Conservation (phyloP, 1,140 invertebrate genomes). For the Drosophila takahashii region DNA sequence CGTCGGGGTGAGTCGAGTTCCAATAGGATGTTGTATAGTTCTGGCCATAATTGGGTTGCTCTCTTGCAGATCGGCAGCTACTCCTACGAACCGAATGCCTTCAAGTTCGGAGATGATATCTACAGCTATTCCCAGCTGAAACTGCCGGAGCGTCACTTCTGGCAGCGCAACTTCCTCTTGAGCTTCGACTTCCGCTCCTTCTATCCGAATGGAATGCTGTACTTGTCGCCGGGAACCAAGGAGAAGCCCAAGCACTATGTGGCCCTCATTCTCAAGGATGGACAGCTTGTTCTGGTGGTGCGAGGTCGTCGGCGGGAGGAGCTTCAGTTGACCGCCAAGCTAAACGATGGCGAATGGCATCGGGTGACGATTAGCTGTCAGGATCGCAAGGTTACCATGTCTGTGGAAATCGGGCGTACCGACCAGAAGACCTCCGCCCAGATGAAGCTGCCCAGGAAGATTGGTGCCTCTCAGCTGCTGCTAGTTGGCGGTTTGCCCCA, state of each 20-base stretch:
- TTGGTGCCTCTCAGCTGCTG: constrained; percentile 89
- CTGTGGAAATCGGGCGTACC: constrained; percentile 88
- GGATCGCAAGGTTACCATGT: constrained; percentile 88
- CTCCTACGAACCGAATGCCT: constrained; percentile 91
- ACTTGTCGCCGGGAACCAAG: constrained; percentile 89
- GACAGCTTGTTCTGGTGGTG: constrained; percentile 89
- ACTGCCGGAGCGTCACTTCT: constrained; percentile 87
- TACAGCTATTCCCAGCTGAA: constrained; percentile 91
- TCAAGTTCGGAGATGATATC: constrained; percentile 93
- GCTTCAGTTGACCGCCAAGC: constrained; percentile 86
- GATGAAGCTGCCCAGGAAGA: constrained; percentile 89
- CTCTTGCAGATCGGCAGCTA: constrained; percentile 88
- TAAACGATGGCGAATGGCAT: constrained; percentile 95
- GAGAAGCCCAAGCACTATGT: constrained; percentile 90
- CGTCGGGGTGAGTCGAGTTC: constrained; percentile 77
- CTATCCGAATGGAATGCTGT: constrained; percentile 92
- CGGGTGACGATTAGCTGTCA: constrained; percentile 88
- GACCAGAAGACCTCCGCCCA: constrained; percentile 86
- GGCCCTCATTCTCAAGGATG: constrained; percentile 89
- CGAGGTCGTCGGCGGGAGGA: constrained; percentile 89
- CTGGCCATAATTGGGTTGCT: constrained; percentile 30
- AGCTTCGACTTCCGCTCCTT: constrained; percentile 94
- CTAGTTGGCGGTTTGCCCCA: constrained; percentile 92
- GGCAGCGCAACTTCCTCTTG: constrained; percentile 90
- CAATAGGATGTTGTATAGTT: constrained; percentile 7